Evolutionary conservation across 30 jellyfish, hydroid and myxozoan species (phyloP).

Genomic region (Nemopilema nomurai): DNA sequence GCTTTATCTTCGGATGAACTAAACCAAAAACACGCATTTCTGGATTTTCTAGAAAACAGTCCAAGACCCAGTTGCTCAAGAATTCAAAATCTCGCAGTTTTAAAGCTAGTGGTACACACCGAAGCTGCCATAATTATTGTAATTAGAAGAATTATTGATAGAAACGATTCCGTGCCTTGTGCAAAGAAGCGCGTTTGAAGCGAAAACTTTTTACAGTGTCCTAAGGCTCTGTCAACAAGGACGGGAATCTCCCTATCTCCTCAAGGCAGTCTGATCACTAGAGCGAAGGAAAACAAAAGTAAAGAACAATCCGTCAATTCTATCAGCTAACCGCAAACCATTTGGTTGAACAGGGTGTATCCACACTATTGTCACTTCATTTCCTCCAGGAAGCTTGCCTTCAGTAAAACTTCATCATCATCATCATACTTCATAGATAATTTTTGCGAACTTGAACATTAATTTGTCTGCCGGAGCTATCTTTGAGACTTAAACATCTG

Average conservation of each 20-base stretch:
- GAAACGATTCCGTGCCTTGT: too few species aligned
- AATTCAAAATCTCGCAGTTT: too few species aligned
- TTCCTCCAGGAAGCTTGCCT: slow-evolving; percentile 45
- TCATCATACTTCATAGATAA: not conserved
- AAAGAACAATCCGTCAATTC: slow-evolving; percentile 44
- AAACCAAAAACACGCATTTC: too few species aligned
- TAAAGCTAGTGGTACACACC: too few species aligned
- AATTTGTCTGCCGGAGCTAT: not conserved
- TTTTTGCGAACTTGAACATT: too few species aligned
- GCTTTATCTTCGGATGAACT: too few species aligned
- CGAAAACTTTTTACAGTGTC: not conserved
- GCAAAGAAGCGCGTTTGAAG: too few species aligned
- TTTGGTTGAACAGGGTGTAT: slow-evolving; percentile 45
- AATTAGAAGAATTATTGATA: too few species aligned
- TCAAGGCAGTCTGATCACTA: slow-evolving; percentile 44
- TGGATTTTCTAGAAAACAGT: too few species aligned
- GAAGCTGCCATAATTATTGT: too few species aligned
- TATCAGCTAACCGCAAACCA: slow-evolving; percentile 44
- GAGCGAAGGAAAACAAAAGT: slow-evolving; percentile 7
- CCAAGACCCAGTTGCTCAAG: too few species aligned
- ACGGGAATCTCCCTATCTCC: slow-evolving; percentile 32
- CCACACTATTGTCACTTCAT: slow-evolving; percentile 16
- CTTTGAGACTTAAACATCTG: not conserved
- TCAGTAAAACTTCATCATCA: not conserved
- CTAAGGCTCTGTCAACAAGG: not conserved